Evolutionary conservation across 35 echinoderm and acorn worm species (phyloP), one percentile per base, ranked within the genome.

Genomic region (Ophiothrix spiculata): DNA sequence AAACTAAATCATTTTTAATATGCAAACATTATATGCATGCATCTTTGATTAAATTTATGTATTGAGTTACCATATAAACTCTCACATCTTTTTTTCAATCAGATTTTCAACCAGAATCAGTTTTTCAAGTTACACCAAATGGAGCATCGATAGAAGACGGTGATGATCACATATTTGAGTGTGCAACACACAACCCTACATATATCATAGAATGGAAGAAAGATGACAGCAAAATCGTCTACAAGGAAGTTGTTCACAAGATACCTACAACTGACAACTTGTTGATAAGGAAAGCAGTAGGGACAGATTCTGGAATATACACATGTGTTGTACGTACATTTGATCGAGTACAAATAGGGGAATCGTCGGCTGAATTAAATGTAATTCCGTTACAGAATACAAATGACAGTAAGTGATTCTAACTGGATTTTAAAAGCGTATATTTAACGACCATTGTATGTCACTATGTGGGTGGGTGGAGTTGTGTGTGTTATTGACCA

Each of bases 161-260:
- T 11, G 56, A 81, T 38, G 49, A 80, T 35, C 32, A 81, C 49
- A 25, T 91, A 29, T 75, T 95, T 12, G 64, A 46, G 33, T 95
- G 93, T 42, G 35, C 74, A 10, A 81, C 89, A 1, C 17, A 39
- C 6, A 42, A 82, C 11, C 79, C 84, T 56, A 32, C 56, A 3
- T 75, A 91, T 40, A 45, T 79, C 0, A 81, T 95, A 21, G 33
- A 32, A 33, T 95, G 93, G 93, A 49, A 83, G 40, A 95, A 95
- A 76, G 77, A 95, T 41, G 93, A 82, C 1, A n/a, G 23, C 4
- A 40, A n/a, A 33, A 77, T 95, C 0, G 15, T 1, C 17, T 35
- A 56, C 39, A 85, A 85, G 33, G 93, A 95, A 23, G 80, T 82
- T 56, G 56, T 90, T 39, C 74, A 84, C 56, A 69, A 69, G 25